A percentile compares a stretch with the other conserved stretches of the same genome.
These are phyloP conservation scores for Alethe diademata DNA, from an alignment of 2,113 vertebrate species.

Conservation along the genomic window DNA sequence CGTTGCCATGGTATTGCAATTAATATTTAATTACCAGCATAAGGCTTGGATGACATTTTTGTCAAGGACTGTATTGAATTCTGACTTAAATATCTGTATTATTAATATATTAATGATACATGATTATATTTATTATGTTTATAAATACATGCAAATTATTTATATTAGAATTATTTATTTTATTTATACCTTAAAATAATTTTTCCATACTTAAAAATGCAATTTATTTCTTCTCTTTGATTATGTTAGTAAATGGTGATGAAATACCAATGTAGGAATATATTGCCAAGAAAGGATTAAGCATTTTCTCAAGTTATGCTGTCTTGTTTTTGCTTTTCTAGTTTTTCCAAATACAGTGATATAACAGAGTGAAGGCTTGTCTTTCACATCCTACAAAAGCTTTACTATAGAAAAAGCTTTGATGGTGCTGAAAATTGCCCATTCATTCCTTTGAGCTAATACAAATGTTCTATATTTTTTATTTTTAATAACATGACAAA, in stretches of 20 bases:
- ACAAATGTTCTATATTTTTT: not conserved
- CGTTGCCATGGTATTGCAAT: conserved; percentile 63
- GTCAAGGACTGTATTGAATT: not conserved
- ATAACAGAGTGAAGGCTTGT: not conserved
- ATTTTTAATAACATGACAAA: not conserved
- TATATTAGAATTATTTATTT: not conserved
- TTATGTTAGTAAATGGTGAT: not conserved
- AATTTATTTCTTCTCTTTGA: not conserved
- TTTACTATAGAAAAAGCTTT: not conserved
- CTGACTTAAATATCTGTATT: not conserved
- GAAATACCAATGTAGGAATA: not conserved
- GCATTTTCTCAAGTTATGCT: not conserved
- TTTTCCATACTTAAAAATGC: not conserved
- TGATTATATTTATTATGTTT: not conserved
- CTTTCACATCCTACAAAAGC: not conserved
- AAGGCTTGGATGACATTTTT: conserved; percentile 2
- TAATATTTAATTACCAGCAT: conserved; percentile 59
- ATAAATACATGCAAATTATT: not conserved
- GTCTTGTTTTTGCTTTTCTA: not conserved
- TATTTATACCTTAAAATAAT: not conserved
- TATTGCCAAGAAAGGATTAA: not conserved
- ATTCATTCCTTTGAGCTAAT: not conserved
- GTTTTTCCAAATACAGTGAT: not conserved
- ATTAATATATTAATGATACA: not conserved
- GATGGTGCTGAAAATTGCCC: not conserved